Evolutionary conservation across 2,888 invertebrate genomes (phyloP).

Genomic region (Papilio protenor): DNA sequence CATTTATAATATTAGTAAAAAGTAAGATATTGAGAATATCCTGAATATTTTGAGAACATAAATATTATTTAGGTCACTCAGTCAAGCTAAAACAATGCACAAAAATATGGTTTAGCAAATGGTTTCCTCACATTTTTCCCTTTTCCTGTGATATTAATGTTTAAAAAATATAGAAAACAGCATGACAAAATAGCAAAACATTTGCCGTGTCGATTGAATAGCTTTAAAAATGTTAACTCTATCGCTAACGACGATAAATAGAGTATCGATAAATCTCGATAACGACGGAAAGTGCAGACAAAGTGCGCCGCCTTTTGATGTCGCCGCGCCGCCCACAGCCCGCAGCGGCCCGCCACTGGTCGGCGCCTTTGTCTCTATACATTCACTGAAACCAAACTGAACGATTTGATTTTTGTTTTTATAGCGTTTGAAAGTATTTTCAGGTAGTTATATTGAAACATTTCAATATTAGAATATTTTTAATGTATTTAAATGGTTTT

Average conservation of each 20-base stretch:
- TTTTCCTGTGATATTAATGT: background rate
- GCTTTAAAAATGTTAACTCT: conserved; percentile 2
- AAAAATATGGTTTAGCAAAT: no score
- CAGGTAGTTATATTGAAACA: background rate
- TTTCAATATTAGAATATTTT: background rate
- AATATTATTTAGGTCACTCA: background rate
- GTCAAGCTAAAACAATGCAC: no score
- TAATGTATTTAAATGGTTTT: background rate
- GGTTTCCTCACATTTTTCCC: no score
- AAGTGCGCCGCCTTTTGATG: conserved; percentile 46
- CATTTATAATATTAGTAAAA: no score
- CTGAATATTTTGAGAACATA: background rate
- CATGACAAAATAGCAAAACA: background rate
- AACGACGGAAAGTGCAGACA: conserved; percentile 42
- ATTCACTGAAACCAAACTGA: conserved; percentile 8
- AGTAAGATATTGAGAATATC: no score
- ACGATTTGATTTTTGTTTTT: conserved; percentile 19
- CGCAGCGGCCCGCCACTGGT: conserved; percentile 42
- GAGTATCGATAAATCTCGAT: conserved; percentile 43
- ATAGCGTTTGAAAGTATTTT: background rate
- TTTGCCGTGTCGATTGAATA: conserved; percentile 1
- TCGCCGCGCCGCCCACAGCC: conserved; percentile 42
- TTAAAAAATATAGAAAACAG: background rate
- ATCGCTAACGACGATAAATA: conserved; percentile 39
- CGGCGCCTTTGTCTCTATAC: conserved; percentile 30